Base-by-base conservation (phyloP, 2,888 invertebrate species). In the Byasa hedistus region DNA sequence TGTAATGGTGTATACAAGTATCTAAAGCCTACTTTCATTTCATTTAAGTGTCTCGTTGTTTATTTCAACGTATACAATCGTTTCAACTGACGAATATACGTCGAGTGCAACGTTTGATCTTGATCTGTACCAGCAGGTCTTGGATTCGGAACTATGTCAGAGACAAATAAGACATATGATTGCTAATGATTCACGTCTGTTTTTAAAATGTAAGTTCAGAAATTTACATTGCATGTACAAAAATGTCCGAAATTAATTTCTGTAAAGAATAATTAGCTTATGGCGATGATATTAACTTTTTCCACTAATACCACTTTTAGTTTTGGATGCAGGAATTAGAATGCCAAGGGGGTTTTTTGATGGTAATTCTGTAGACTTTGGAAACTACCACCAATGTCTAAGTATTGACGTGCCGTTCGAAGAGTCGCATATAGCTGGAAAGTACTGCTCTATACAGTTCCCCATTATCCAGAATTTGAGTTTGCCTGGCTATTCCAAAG, bases 61-160 rank as follows among this genome's bases (percentile, higher is more conserved):
- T 51, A 15, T 51, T 51, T 51, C 21, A 51, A 51, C 15, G 15
- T 39, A 21, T 51, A 21, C 51, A 51, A 21, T 19, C n/a, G 19
- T 51, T 51, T 19, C 51, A 51, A 21, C 51, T 21, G 21, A 21
- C 21, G 51, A 51, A 21, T 51, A 21, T 21, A 4, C 51, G 0
- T 51, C 51, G 51, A 51, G 51, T 51, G 51, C 21, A 51, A 51
- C 51, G 8, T 51, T 21, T 8, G 51, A 51, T 21, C 51, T 51
- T 21, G 51, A 51, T 65, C 75, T 87, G 44, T 88, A 80, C 70
- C 76, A 84, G 69, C 73, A 77, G 64, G 86, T 84, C 15, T 69
- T 90, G 36, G 79, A 89, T 75, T 64, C 77, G 5, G 79, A 81
- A 61, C 64, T 81, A 58, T 90, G 90, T 75, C 69, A 72, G 21